Base-by-base conservation (phyloP, 2,797 vertebrate genomes). In the Amazonetta brasiliensis region DNA sequence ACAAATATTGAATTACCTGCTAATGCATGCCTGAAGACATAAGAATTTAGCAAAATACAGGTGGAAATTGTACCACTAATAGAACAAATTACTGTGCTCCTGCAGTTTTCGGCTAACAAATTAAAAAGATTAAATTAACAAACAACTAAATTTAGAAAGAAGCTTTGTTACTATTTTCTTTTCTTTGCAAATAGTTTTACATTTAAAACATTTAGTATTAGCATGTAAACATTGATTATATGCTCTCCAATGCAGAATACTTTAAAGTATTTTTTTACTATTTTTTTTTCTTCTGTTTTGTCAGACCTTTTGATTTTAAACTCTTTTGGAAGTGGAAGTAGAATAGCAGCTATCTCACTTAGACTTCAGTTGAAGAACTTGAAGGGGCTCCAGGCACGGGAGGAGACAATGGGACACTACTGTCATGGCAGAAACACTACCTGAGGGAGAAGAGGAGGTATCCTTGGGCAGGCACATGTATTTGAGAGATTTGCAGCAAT, bases 31-130 rank as follows among this genome's bases (percentile, higher is more conserved):
- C 80, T 84, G 54, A 89, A 92, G 71, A 89, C 48, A 90, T 86
- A 55, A 90, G 94, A 90, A 82, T 6, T 48, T 50, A 82, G 52
- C 52, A 87, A 94, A 90, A 67, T 50, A 79, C 2, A 71, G 58
- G 86, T 92, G 67, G 91, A 95, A 94, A 95, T 83, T 60, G 21
- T 72, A 76, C 33, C 63, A 62, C 41, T 87, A 87, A 90, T 67
- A 68, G 50, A 91, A 92, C 16, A 94, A 92, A 96, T 92, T 72
- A 89, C 69, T 77, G 41, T 41, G 44, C 30, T 66, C 60, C 43
- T 90, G 68, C 30, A 89, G 52, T 87, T 90, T 85, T 82, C 81
- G 85, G 78, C 5, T 77, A 84, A 80, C 82, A 89, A 90, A 90
- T 89, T 25, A 44, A 75, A 69, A 80, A 64, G 0, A 92, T 76